Base-by-base conservation (phyloP, 1,140 invertebrate species). In the Ceratina japonica region DNA sequence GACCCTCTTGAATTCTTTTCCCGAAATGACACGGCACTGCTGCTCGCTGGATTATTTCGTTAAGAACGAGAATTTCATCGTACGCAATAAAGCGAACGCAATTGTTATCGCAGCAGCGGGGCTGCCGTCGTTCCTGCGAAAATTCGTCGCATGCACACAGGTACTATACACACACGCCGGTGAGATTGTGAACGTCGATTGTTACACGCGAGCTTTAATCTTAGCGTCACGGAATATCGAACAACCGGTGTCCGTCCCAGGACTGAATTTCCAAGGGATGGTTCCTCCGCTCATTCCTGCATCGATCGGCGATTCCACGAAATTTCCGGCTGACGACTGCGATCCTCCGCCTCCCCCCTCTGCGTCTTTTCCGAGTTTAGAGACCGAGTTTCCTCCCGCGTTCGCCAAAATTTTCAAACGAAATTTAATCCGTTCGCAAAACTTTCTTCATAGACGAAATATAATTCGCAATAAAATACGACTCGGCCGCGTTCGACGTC, bases 161-260 rank as follows among this genome's bases (percentile, higher is more conserved):
- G 37, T 44, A 10, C 37, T 10, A 10, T 8, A 56, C 44, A 58
- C 44, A 58, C 52, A 54, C 24, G 7, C 37, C 52, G n/a, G 4
- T 31, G 54, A 24, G 52, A 20, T 37, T 44, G 62, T 62, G 75
- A 12, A 72, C 54, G 75, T 65, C 20, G 59, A 44, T 73, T 76
- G 71, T 79, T 81, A 81, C 79, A 79, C 77, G 80, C 74, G 78
- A 75, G 79, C 87, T 87, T 89, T 89, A 89, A 89, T 89, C 85
- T 89, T 86, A 80, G 75, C 78, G 84, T 83, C 79, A 81, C 79
- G 77, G 68, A 87, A 86, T 85, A 84, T 83, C 79, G 37, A 44
- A 44, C 79, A 61, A 63, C 61, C 24, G 61, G 70, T 75, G 78
- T 84, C 80, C 70, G 82, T 79, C 72, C 79, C 63, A 80, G 75